Base-by-base conservation (phyloP, 2,113 vertebrate species). In the Ptilorrhoa leucosticta region DNA sequence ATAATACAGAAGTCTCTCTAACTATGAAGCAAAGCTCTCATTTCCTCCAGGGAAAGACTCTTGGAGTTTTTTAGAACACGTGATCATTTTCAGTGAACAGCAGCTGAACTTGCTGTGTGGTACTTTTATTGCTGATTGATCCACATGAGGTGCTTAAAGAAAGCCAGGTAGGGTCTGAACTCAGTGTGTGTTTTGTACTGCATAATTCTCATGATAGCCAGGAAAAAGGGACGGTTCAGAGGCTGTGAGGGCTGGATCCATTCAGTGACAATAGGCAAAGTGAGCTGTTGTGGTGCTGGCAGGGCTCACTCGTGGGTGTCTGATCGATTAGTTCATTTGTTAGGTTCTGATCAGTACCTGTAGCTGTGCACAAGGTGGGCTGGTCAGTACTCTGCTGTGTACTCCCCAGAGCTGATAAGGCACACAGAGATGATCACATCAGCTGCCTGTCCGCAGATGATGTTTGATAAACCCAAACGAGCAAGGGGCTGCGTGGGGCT, bases 341-440 rank as follows among this genome's bases (percentile, higher is more conserved):
- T 6, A 7, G 57, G 18, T 11, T 28, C 2, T n/a, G 2, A 7
- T 56, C 47, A n/a, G 19, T 10, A 28, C n/a, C 19, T 35, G 9
- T 6, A 15, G 50, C 3, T 31, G 7, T 17, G 5, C 58, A 13
- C 15, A 4, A 19, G 23, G 33, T 57, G n/a, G 6, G 17, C 26
- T 0, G 3, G 3, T 33, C 44, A 13, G 7, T 3, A 2, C 58
- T 13, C 10, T 26, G 13, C 53, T 50, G 19, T 8, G 23, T 11
- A 5, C 45, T 53, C 8, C 39, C 21, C n/a, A 7, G 7, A 12
- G 13, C 0, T 58, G 61, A 8, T 15, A 30, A 5, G 20, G 54
- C 18, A n/a, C 56, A 6, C 39, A 10, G 15, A 15, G 35, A 1
- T 48, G 7, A 13, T n/a, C 1, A 0, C 6, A 4, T 6, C 26